Evolutionary conservation across 2,113 vertebrate genomes (phyloP), one percentile per base, ranked within the genome.

Genomic region (Grus americana): DNA sequence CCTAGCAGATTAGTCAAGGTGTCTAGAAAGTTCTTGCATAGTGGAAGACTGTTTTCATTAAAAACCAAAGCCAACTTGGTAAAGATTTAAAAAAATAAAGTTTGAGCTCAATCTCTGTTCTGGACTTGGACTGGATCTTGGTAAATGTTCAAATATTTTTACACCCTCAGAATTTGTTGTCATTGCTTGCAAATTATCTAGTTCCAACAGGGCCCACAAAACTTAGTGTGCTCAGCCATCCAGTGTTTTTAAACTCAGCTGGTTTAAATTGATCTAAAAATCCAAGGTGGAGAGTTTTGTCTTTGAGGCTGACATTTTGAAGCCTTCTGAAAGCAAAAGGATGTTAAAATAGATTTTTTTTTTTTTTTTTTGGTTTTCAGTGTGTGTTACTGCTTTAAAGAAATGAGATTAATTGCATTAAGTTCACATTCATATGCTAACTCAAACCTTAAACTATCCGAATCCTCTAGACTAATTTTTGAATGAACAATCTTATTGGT

Each of bases 101-200:
- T 68, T 44, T 52, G 85, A 58, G 76, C 71, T 95, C 15, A 78
- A 24, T n/a, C 59, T 80, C 47, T 66, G 49, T 63, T 73, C 73
- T 42, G 87, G 74, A 81, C 34, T 92, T 92, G 57, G 22, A 42
- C 11, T 68, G 79, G 72, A 46, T 61, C 76, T 92, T 94, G 83
- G 88, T 92, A 75, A 67, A 96, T 57, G n/a, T 96, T 95, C 42
- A 82, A 71, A 86, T 86, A 38, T 40, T 38, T 68, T 63, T 83
- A 66, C 34, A 15, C 55, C 4, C 10, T 20, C 46, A 63, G 66
- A 78, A 52, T 23, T 78, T 62, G 27, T 42, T 88, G 84, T 68
- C 26, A 40, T 80, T 84, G 73, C 24, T 47, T 93, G 24, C 42
- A 82, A 61, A 74, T 75, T 85, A 22, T 66, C 61, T 80, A 20